Base-by-base conservation (phyloP, 1,140 invertebrate species). In the Zaprionus gabonicus region DNA sequence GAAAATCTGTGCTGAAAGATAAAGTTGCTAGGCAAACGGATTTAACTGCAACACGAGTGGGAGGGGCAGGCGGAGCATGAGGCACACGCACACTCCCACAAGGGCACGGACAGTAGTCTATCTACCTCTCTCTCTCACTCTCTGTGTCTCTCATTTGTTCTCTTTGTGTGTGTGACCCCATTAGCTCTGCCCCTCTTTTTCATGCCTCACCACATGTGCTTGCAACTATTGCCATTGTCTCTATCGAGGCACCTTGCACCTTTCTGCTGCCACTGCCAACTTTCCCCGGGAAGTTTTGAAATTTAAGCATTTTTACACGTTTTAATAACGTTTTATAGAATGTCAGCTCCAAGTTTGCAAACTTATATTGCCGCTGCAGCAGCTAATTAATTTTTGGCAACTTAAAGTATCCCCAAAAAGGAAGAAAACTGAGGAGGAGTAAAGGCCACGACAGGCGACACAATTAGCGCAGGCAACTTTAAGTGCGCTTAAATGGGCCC, bases 381-480 rank as follows among this genome's bases (percentile, higher is more conserved):
- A 17, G 41, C n/a, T 70, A 88, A 84, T 85, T 81, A 81, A 90
- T 90, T 88, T 88, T 85, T 60, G 74, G 77, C 55, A 72, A 80
- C 51, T 70, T 68, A 73, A 78, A 74, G 55, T 36, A 53, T 6
- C 9, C 17, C 17, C 49, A 36, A 67, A 67, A 76, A 53, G 59
- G 46, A 25, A 28, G 27, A 28, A 28, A 27, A 7, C 6, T 28
- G 28, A 62, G 41, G 36, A 23, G 36, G 20, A 25, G 12, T 15
- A 25, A 36, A 34, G 34, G 34, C 31, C 58, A 27, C 17, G 6
- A 17, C 23, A 56, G 57, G 44, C 28, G 73, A 59, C 70, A 77
- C 85, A 88, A 88, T 88, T 85, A 85, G 82, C 86, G 85, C 78
- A 56, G 80, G 79, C 81, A 80, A 88, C 85, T 85, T 88, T 81